A percentile compares a stretch with the other conserved stretches of the same genome.
Conservation (phyloP, 2,113 vertebrate species). For the Malaclemys terrapin region DNA sequence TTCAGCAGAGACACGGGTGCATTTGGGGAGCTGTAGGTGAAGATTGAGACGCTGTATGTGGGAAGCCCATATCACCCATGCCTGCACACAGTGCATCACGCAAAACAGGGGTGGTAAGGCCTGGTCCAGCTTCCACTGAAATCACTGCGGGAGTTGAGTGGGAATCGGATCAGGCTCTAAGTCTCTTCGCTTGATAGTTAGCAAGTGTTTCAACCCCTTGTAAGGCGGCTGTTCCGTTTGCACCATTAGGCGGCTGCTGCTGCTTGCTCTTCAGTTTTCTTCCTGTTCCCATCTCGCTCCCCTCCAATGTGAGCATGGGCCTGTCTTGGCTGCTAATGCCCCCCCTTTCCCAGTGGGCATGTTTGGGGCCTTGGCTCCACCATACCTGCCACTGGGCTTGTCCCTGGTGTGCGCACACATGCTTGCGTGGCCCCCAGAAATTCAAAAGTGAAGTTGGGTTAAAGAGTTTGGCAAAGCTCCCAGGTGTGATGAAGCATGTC, state of each 20-base stretch:
- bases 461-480: conserved; percentile 36
- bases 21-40: not conserved
- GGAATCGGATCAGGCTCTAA: not conserved
- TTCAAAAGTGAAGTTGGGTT: conserved; percentile 7
- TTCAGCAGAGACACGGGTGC: not conserved
- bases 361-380: not conserved
- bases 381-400: not conserved
- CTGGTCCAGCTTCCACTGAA: not conserved
- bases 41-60: not conserved
- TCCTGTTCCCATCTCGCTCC: not conserved
- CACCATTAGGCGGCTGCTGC: not conserved
- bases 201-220: not conserved
- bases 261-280: not conserved
- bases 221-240: not conserved
- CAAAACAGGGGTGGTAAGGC: not conserved
- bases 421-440: not conserved
- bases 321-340: not conserved
- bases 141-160: not conserved
- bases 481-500: not conserved
- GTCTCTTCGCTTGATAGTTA: not conserved
- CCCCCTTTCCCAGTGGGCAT: not conserved
- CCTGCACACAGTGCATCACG: not conserved
- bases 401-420: not conserved
- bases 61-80: not conserved
- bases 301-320: not conserved